Evolutionary conservation across 1,140 invertebrate genomes (phyloP), one percentile per base, ranked within the genome.

Genomic region (Hetaerina americana): DNA sequence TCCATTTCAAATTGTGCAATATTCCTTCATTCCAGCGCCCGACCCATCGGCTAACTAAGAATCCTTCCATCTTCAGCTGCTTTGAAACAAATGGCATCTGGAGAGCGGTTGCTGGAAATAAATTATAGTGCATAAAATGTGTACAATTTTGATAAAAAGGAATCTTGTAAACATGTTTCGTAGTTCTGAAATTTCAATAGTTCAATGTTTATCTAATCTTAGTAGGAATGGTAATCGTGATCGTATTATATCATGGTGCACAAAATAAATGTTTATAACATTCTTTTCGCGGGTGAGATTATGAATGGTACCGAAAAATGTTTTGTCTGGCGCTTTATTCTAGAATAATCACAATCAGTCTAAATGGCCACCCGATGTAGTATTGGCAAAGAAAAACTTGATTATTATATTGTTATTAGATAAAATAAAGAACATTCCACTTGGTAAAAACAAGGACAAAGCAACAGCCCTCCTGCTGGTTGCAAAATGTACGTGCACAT

Each of bases 51-150:
- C 73, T 73, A 0, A 86, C 85, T 27, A 85, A 74, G 72, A 89
- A 87, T 18, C 88, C 88, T 81, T 88, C 84, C 75, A 89, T 82
- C 74, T 80, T 85, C 22, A 89, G 75, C 77, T 88, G 80, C 31
- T 85, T 85, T 5, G 77, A 79, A 18, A 87, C 77, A 40, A 88
- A 75, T 0, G 78, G 72, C 0, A 81, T 81, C 74, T 88, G 87
- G 15, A 87, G 66, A 68, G 85, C 78, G 1, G 82, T 79, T 18
- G 79, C 81, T 82, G 74, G 18, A 77, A 77, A n/a, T 57, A 29
- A 71, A 68, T 18, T 49, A n/a, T n/a, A n/a, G n/a, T 12, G 40
- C 2, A 57, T 3, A n/a, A 10, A 2, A 57, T 40, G 31, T 15
- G 5, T 15, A 40, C 5, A 40, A 40, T 15, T 15, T 8, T 8